A percentile compares a stretch with the other conserved stretches of the same genome.
Conservation (phyloP, 2,113 vertebrate genomes). For the Lophius piscatorius region DNA sequence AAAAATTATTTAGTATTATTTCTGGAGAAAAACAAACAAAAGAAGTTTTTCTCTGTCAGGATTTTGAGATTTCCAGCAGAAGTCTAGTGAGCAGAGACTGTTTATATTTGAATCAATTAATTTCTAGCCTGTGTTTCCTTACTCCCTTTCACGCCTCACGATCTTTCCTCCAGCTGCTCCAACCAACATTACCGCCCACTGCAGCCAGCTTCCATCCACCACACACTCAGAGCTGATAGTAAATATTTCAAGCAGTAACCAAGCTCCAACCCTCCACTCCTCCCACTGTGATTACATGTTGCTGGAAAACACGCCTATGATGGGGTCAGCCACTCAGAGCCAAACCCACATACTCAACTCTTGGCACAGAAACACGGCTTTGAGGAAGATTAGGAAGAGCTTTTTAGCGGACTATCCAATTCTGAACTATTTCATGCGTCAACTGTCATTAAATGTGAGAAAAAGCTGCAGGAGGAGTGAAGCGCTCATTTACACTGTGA, state of each 20-base stretch:
- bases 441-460: slow-evolving; percentile 37
- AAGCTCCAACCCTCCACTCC: slow-evolving; percentile 20
- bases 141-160: too few species aligned
- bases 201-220: slow-evolving; percentile 41
- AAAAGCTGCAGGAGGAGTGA: slow-evolving; percentile 15
- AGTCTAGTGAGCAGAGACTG: too few species aligned
- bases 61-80: too few species aligned
- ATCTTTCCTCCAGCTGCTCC: slow-evolving; percentile 41
- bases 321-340: slow-evolving; percentile 21
- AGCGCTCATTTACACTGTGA: slow-evolving; percentile 2
- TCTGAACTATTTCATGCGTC: slow-evolving; percentile 26
- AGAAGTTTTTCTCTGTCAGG: too few species aligned
- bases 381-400: slow-evolving; percentile 1
- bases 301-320: slow-evolving; percentile 52
- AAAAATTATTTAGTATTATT: too few species aligned
- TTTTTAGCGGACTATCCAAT: slow-evolving; percentile 42
- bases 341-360: slow-evolving; percentile 55
- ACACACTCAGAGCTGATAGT: slow-evolving; percentile 37
- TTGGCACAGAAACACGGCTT: slow-evolving; percentile 26
- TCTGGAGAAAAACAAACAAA: too few species aligned
- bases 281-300: slow-evolving; percentile 44
- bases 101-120: too few species aligned
- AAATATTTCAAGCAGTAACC: slow-evolving; percentile 49
- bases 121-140: too few species aligned
- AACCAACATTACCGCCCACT: slow-evolving; percentile 30